Base-by-base conservation (phyloP, 2,888 invertebrate species). In the Ctenicera cuprea region DNA sequence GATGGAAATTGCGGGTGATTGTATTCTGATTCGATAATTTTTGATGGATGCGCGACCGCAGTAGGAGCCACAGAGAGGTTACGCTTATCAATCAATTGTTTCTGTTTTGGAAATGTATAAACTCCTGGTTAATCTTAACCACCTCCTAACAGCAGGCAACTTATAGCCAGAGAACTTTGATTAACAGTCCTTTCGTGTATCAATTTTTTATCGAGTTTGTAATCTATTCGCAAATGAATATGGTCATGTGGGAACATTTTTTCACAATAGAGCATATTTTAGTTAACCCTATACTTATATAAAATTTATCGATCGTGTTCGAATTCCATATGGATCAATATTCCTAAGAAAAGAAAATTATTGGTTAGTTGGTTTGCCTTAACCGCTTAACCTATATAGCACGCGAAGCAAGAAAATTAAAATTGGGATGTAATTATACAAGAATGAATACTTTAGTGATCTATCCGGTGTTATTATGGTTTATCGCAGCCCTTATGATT, bases 71-170 rank as follows among this genome's bases (percentile, higher is more conserved):
- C 45, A 54, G 20, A 16, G 65, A 57, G 67, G 63, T 65, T 71
- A 69, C 59, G 74, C 78, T 77, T 78, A 78, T 78, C 78, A 78
- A 78, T 77, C 78, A 78, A 71, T 76, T 72, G 72, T 74, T 77
- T 74, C 72, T 52, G 48, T 59, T 59, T 59, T 59, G 59, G 59
- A 38, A 38, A 37, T 20, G 59, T 38, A 54, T 33, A 20, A 38
- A 43, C 41, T 52, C 45, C 11, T 76, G 74, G 66, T 67, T 74
- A 72, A 76, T 74, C 65, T 72, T 69, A 52, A 71, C 74, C 74
- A 68, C 76, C 66, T 76, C 38, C 38, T 52, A 66, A 52, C 76
- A 71, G 76, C 73, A 52, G 70, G 62, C 12, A 30, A 14, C 22
- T 12, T 22, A 22, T 30, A 54, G 26, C n/a, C 30, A 54, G 54